Base-by-base conservation (phyloP, 2,113 vertebrate species). In the Tetrao urogallus region DNA sequence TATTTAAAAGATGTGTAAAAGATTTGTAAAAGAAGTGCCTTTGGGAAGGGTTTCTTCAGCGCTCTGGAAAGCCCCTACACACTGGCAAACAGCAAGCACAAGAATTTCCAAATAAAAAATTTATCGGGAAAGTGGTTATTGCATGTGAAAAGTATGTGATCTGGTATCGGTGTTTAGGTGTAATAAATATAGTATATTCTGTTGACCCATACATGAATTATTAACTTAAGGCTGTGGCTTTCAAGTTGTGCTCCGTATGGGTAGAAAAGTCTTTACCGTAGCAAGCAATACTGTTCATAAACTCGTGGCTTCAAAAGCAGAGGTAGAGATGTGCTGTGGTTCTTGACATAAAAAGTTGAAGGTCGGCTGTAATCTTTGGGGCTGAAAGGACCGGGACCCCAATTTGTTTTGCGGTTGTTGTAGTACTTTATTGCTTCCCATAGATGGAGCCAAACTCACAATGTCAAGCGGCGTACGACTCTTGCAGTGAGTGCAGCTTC, bases 371-470 rank as follows among this genome's bases (percentile, higher is more conserved):
- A 2, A 12, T n/a, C 43, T 89, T 85, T 45, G 8, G 43, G 5
- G 34, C 58, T 8, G 5, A 72, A 69, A 76, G 34, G 64, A 25
- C 27, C 16, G 60, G 27, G 56, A 22, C 45, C 9, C 8, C 54
- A 7, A 1, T 14, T 69, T 13, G 22, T 34, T 32, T 66, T 45
- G 63, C 48, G 27, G 45, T 73, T 82, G 11, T 18, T 95, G 91
- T 56, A 91, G 56, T 93, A 36, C 80, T 88, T 89, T 78, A 19
- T 25, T 34, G 48, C 25, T 94, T 85, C 92, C 95, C 82, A 47
- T 80, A 96, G 96, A 58, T 93, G 95, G 95, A 94, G 92, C 96
- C 96, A 94, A 79, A 76, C 67, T 73, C 72, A 80, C 71, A 30
- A 50, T 6, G 1, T 85, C 78, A 13, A 13, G 27, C 45, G 47